These are phyloP conservation scores for Lagenorhynchus albirostris DNA, from an alignment of 2,113 vertebrate species.

Conservation along the genomic window DNA sequence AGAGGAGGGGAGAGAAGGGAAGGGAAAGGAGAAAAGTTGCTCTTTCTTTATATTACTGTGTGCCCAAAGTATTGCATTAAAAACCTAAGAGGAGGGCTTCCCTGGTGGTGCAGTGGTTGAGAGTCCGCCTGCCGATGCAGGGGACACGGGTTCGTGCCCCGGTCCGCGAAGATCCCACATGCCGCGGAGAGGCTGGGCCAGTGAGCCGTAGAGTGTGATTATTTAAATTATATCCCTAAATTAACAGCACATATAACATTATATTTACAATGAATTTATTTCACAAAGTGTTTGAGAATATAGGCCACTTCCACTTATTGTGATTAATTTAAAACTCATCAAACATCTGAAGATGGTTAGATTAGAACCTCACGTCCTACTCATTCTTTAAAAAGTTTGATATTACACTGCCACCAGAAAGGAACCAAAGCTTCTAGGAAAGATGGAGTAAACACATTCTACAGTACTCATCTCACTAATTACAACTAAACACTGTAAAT, in stretches of 20 bases:
- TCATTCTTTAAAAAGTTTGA: not conserved
- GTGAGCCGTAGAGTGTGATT: not conserved
- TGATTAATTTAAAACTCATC: not conserved
- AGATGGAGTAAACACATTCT: not conserved
- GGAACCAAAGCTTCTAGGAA: not conserved
- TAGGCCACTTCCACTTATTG: not conserved
- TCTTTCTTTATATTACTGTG: not conserved
- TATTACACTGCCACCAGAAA: not conserved
- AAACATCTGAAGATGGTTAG: not conserved
- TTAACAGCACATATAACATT: not conserved
- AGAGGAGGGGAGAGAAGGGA: too few species aligned
- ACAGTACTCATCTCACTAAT: not conserved
- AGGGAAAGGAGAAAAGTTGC: not conserved
- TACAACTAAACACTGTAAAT: not conserved
- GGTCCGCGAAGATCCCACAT: rapidly evolving
- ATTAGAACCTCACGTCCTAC: not conserved
- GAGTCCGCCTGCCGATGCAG: too few species aligned
- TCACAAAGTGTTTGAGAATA: not conserved
- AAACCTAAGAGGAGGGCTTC: not conserved
- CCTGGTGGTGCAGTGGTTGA: too few species aligned
- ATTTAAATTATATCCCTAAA: not conserved
- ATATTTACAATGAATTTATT: not conserved
- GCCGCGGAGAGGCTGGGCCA: too few species aligned
- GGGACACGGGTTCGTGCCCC: too few species aligned
- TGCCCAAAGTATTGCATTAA: not conserved